Evolutionary conservation across 2,113 vertebrate species (phyloP).

Genomic region (Himantopus leucocephalus): DNA sequence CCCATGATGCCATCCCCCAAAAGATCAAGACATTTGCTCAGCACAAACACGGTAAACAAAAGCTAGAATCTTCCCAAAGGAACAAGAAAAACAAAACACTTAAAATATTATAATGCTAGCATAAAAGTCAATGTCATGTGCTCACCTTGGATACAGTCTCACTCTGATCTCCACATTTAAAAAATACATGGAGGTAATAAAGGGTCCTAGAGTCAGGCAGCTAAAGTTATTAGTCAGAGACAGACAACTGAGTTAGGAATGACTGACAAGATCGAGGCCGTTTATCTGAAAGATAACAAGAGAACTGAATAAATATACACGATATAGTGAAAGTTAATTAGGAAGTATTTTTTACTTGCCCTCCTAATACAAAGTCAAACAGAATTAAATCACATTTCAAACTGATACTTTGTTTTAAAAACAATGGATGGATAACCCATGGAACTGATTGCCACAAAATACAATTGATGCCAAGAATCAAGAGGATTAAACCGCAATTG

Average conservation of each 20-base stretch:
- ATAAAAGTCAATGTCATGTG: neutral
- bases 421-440: neutral
- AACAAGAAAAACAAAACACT: neutral
- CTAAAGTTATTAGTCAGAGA: neutral
- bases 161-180: neutral
- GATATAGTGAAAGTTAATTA: neutral
- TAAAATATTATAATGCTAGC: neutral
- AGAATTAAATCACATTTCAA: neutral
- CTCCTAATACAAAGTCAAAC: slow-evolving; percentile 6
- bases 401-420: neutral
- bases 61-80: neutral
- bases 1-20: neutral
- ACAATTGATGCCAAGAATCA: neutral
- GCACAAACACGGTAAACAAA: neutral
- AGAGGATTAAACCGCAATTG: neutral
- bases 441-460: neutral
- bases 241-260: neutral
- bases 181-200: neutral
- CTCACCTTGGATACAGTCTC: neutral
- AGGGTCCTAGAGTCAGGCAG: neutral
- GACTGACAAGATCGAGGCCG: neutral
- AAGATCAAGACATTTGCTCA: neutral
- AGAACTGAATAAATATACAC: neutral
- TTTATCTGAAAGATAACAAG: neutral
- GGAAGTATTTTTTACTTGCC: neutral